Evolutionary conservation across 1,140 invertebrate species (phyloP).

Genomic region (Eupristina koningsbergeri): DNA sequence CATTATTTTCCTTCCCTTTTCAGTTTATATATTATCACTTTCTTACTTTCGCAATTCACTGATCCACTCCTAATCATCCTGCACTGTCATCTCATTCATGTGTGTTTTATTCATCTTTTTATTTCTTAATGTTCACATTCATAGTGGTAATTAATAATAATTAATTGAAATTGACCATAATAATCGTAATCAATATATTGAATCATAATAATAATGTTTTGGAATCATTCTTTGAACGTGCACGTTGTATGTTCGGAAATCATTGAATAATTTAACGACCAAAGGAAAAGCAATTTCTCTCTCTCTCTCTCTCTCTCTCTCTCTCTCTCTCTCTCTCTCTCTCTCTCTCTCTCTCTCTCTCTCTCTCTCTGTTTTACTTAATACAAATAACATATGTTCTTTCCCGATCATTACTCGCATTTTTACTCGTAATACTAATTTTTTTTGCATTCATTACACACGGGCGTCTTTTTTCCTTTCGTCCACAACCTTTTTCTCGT

Average conservation of each 20-base stretch:
- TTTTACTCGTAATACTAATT: constrained; percentile 17
- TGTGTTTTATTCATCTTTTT: constrained; percentile 49
- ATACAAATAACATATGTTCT: constrained; percentile 14
- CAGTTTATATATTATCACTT: constrained; percentile 31
- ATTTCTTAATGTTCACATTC: constrained; percentile 50
- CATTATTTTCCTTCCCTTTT: constrained; percentile 34
- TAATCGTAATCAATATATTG: constrained; percentile 63
- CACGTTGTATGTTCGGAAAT: constrained; percentile 14
- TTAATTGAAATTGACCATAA: constrained; percentile 62
- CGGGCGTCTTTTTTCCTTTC: constrained; percentile 10
- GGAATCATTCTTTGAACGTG: constrained; percentile 14
- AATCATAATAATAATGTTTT: constrained; percentile 59
- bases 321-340: not conserved
- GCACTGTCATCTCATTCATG: constrained; percentile 6
- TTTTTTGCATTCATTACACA: not conserved
- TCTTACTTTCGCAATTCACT: constrained; percentile 19
- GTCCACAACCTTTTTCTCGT: constrained; percentile 40
- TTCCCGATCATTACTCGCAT: constrained; percentile 16
- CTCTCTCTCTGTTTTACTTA: not conserved
- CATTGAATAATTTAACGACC: not conserved
- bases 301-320: not conserved
- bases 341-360: not conserved
- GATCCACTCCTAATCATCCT: constrained; percentile 4
- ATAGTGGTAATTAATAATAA: constrained; percentile 63
- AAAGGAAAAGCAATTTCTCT: not conserved